Conservation (phyloP, 1,140 invertebrate species). For the Ostrea denselamellosa region DNA sequence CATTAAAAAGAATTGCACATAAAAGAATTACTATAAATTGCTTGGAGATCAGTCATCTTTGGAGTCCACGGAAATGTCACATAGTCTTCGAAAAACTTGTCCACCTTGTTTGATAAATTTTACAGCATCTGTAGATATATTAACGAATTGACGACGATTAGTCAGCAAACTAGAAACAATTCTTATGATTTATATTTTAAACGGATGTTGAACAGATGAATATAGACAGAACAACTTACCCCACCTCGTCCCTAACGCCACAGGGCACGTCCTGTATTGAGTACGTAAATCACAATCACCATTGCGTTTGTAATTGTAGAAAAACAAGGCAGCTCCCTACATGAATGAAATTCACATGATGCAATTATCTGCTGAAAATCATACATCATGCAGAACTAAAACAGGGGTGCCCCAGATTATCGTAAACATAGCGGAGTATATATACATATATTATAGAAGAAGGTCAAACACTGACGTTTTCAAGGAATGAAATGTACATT, state of each 20-base stretch:
- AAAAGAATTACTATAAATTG: background rate
- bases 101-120: background rate
- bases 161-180: no score
- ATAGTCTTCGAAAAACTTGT: slow-evolving; percentile 1
- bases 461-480: no score
- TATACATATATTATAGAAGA: no score
- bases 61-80: background rate
- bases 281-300: background rate
- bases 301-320: background rate
- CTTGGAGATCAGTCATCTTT: no score
- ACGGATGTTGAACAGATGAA: no score
- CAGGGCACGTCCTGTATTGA: background rate
- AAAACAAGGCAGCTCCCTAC: background rate
- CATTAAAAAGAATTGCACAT: no score
- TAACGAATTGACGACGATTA: background rate
- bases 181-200: no score
- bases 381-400: no score
- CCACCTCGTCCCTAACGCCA: background rate
- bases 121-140: background rate
- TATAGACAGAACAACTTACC: background rate
- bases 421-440: no score
- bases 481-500: no score
- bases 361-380: no score
- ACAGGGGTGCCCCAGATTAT: no score
- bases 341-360: background rate